Conservation (phyloP, 2,797 vertebrate genomes). For the Tapirus indicus region DNA sequence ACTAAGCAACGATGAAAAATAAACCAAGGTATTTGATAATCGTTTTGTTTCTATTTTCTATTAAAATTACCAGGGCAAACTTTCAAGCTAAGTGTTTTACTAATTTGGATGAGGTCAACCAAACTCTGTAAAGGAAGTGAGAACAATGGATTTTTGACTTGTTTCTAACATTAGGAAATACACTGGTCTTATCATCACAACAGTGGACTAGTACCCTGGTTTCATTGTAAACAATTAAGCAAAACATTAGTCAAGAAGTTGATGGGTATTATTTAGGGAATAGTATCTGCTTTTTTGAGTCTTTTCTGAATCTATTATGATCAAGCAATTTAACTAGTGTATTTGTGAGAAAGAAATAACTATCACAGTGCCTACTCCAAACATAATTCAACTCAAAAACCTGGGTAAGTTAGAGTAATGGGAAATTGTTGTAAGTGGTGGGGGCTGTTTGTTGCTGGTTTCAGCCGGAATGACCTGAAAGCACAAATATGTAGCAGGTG, state of each 20-base stretch:
- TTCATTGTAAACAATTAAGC: conserved; percentile 72
- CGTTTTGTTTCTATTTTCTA: neutral
- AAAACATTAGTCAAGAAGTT: conserved; percentile 2
- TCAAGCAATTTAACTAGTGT: neutral
- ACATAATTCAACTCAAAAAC: neutral
- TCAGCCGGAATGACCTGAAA: neutral
- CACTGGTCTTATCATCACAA: conserved; percentile 61
- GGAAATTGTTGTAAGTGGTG: neutral
- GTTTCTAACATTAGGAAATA: conserved; percentile 80
- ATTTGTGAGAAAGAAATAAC: neutral
- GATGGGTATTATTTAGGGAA: conserved; percentile 8
- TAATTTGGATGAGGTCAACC: conserved; percentile 73
- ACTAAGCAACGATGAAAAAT: neutral
- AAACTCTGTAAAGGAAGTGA: conserved; percentile 64
- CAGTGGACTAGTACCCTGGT: neutral
- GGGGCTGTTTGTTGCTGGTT: neutral
- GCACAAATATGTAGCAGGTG: neutral
- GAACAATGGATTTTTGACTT: conserved; percentile 66
- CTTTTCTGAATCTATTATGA: neutral
- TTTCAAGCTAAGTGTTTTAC: conserved; percentile 67
- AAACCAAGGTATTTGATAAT: neutral
- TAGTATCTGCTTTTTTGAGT: neutral
- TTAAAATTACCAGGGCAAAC: conserved; percentile 42
- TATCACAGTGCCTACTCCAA: neutral
- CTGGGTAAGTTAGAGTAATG: neutral